Evolutionary conservation across 2,888 invertebrate genomes (phyloP).

Genomic region (Zelleria hepariella): DNA sequence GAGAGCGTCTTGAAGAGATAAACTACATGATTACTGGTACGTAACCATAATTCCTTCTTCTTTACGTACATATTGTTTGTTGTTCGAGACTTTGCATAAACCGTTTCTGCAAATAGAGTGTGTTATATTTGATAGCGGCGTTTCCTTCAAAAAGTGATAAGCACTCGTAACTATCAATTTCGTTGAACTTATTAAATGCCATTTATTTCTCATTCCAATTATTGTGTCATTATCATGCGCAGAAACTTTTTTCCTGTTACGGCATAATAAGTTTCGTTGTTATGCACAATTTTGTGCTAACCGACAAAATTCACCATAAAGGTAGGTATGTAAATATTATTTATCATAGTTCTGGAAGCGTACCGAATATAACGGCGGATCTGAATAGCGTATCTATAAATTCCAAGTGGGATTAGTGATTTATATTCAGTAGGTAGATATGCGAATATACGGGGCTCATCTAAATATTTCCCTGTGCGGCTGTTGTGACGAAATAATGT

Average conservation of each 20-base stretch:
- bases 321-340: too few species aligned
- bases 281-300: neutral
- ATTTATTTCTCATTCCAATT: too few species aligned
- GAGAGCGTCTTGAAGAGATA: constrained; percentile 29
- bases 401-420: neutral
- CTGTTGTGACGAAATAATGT: neutral
- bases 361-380: too few species aligned
- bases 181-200: too few species aligned
- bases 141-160: too few species aligned
- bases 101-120: neutral
- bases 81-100: neutral
- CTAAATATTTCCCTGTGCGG: neutral
- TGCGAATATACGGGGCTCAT: neutral
- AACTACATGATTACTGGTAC: constrained; percentile 28
- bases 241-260: neutral
- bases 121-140: neutral
- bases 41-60: neutral
- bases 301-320: neutral
- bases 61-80: neutral
- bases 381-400: too few species aligned
- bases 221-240: neutral
- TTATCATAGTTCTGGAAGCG: too few species aligned
- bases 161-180: too few species aligned
- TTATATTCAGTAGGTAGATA: neutral
- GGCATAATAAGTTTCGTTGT: neutral